Conservation (phyloP, 2,888 invertebrate species). For the Escarpia spicata region DNA sequence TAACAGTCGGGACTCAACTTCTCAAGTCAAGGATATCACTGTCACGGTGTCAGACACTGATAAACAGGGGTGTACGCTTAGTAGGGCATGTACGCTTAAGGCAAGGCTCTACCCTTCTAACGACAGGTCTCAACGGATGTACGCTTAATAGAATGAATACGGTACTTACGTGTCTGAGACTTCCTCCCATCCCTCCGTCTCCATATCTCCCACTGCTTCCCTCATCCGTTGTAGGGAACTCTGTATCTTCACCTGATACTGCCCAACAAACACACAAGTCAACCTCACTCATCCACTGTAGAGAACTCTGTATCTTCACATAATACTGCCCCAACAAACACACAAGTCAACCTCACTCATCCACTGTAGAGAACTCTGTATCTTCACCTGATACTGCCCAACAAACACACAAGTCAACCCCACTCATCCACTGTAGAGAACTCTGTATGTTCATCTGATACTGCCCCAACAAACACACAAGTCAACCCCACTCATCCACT, state of each 20-base stretch:
- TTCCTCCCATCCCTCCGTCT: conserved; percentile 60
- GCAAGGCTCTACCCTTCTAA: no score
- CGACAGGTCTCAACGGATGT: no score
- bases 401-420: conserved; percentile 16
- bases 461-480: no score
- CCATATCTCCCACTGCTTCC: conserved; percentile 46
- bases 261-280: conserved; percentile 20
- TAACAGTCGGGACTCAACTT: no score
- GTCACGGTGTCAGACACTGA: no score
- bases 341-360: conserved; percentile 39
- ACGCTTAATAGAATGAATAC: no score
- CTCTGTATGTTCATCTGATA: no score
- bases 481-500: conserved; percentile 43
- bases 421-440: no score
- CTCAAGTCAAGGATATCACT: no score
- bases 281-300: background rate
- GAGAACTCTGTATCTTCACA: background rate
- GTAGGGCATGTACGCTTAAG: no score
- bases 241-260: conserved; percentile 51
- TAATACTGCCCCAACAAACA: background rate
- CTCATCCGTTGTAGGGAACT: conserved; percentile 50
- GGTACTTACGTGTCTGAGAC: conserved; percentile 49
- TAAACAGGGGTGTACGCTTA: no score
- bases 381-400: conserved; percentile 48
- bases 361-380: conserved; percentile 49